Base-by-base conservation (phyloP, 2,113 vertebrate species). In the Stigmatopora nigra region DNA sequence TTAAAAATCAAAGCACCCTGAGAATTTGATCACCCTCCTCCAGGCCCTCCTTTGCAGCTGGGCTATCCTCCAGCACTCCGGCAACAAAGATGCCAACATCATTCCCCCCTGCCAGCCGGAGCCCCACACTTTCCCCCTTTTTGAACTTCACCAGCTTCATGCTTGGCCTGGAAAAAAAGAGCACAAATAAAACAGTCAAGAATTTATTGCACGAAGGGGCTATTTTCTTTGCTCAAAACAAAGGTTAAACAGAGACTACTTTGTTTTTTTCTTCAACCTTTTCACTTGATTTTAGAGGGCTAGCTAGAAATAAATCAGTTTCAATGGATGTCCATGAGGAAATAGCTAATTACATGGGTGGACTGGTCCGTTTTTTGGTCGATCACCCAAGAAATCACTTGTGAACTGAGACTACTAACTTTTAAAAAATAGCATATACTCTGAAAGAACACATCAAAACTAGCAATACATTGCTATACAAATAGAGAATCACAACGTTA, bases 131-230 rank as follows among this genome's bases (percentile, higher is more conserved):
- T 63, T 99, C 97, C 68, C 96, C 97, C 90, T 99, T 99, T 83
- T 93, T 94, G 89, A 99, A 99, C 86, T 98, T 98, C 56, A 99
- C 96, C 83, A 99, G 90, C 84, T 99, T 99, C 96, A 99, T 98
- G 88, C 94, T 98, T 41, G 97, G 96, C 87, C 97, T 99, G 88
- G 25, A 41, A 41, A 67, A 60, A 77, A 0, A 17, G 5, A 19
- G 8, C 47, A 67, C 4, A n/a, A 69, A 71, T 6, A 75, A 57
- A 61, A 56, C 15, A 49, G 51, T 66, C 38, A 41, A 31, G 15
- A 71, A 48, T 69, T 77, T 53, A 25, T 63, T 49, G 67, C 52
- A n/a, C 4, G 11, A 31, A 31, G 25, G 25, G 25, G 25, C 2
- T 2, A 36, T 44, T 67, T 13, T 13, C 61, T 63, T 66, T 31